Percentiles rank a stretch among this genome's conserved stretches.
Conservation (phyloP, 2,797 vertebrate genomes). For the Coendou prehensilis region DNA sequence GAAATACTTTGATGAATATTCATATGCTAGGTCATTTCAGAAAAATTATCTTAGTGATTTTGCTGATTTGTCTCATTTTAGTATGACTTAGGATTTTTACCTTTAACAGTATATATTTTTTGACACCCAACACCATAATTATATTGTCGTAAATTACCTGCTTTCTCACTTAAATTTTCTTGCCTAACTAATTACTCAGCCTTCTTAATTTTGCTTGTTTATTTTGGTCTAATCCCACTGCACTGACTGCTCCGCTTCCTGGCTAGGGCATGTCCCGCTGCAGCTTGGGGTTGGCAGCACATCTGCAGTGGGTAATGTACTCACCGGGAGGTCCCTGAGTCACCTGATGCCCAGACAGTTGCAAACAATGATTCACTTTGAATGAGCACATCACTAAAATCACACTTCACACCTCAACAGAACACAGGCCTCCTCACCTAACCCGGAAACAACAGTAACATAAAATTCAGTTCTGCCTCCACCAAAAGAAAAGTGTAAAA, state of each 20-base stretch:
- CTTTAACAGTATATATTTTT: constrained; percentile 44
- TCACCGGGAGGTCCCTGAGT: constrained; percentile 58
- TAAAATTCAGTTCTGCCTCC: constrained; percentile 33
- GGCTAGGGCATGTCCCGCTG: constrained; percentile 12
- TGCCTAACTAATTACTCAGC: constrained; percentile 76
- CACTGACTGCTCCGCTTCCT: constrained; percentile 48
- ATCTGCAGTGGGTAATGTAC: constrained; percentile 1
- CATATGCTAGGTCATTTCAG: constrained; percentile 4
- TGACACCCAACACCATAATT: constrained; percentile 70
- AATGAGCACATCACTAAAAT: neutral
- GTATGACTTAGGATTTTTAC: constrained; percentile 29
- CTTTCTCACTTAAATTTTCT: constrained; percentile 69
- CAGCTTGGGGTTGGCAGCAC: neutral
- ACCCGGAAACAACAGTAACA: neutral
- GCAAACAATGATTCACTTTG: constrained; percentile 41
- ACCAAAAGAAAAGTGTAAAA: constrained; percentile 11
- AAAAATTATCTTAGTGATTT: constrained; percentile 60
- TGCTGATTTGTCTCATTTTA: constrained; percentile 51
- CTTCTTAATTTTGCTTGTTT: constrained; percentile 65
- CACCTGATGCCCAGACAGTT: constrained; percentile 51
- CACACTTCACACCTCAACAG: neutral
- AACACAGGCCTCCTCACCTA: neutral
- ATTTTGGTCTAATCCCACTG: constrained; percentile 62
- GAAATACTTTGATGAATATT: constrained; percentile 43
- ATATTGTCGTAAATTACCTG: constrained; percentile 66